Conservation (phyloP, 2,113 vertebrate genomes). For the Edolisoma coerulescens region DNA sequence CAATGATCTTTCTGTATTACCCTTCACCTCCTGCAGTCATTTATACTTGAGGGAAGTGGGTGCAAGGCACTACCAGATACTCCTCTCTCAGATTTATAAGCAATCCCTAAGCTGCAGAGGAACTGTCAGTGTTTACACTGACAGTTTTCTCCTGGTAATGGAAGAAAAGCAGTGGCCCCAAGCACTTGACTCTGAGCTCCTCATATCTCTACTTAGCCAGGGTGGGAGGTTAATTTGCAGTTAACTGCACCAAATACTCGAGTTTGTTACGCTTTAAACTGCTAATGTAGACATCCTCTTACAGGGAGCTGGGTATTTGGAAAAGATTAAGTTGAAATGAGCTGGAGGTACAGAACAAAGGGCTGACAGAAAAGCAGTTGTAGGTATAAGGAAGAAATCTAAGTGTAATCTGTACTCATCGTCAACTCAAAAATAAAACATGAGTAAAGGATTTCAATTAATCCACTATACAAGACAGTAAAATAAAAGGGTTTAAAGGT, state of each 20-base stretch:
- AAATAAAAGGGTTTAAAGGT: neutral
- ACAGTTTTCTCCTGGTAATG: neutral
- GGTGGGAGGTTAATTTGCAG: constrained; percentile 38
- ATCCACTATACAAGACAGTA: neutral
- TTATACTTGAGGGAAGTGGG: neutral
- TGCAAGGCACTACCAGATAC: neutral
- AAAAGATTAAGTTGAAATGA: constrained; percentile 8
- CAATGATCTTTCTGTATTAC: neutral
- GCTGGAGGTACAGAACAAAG: constrained; percentile 9
- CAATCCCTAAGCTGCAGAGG: neutral
- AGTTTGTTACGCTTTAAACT: neutral
- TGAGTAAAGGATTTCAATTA: neutral
- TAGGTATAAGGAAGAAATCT: neutral
- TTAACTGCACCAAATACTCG: neutral
- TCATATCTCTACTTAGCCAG: neutral
- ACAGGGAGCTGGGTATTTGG: neutral
- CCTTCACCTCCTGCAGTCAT: neutral
- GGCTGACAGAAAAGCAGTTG: neutral
- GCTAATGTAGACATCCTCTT: neutral
- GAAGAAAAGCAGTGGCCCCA: neutral
- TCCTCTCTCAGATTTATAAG: neutral
- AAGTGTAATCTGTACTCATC: neutral
- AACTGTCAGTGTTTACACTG: neutral
- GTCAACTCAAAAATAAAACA: neutral
- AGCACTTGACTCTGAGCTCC: neutral